Evolutionary conservation across 1,140 invertebrate genomes (phyloP).

Genomic region (Drosophila lacteicornis): DNA sequence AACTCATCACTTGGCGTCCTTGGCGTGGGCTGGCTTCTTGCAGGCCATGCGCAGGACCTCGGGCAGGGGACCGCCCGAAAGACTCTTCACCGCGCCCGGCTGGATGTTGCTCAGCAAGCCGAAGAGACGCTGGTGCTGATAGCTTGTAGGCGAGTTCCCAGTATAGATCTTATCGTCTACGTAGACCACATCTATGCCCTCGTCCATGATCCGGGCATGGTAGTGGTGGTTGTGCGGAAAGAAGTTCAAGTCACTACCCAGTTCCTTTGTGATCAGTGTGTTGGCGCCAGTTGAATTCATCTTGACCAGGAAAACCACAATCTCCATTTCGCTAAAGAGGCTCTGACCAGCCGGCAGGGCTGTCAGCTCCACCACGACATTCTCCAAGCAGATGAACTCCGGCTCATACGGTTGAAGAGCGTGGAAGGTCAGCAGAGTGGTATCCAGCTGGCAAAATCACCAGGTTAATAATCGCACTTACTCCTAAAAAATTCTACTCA

Average conservation of each 20-base stretch:
- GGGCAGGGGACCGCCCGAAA: constrained; percentile 51
- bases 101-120: constrained; percentile 55
- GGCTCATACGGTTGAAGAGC: constrained; percentile 58
- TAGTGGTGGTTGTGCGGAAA: constrained; percentile 63
- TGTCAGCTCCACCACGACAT: constrained; percentile 54
- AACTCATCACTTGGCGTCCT: constrained; percentile 1
- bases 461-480: not conserved
- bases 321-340: constrained; percentile 43
- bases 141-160: not conserved
- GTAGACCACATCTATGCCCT: constrained; percentile 66
- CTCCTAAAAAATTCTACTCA: not conserved
- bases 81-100: constrained; percentile 44
- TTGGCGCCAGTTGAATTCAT: constrained; percentile 31
- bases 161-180: constrained; percentile 56
- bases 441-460: constrained; percentile 35
- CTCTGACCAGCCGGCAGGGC: constrained; percentile 55
- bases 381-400: constrained; percentile 60
- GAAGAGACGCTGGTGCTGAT: constrained; percentile 58
- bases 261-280: constrained; percentile 55
- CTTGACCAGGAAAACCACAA: constrained; percentile 61
- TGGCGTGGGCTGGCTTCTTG: constrained; percentile 10
- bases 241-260: constrained; percentile 62
- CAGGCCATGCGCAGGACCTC: constrained; percentile 42
- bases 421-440: constrained; percentile 56
- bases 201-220: constrained; percentile 52